phyloP scores from a whole-genome alignment of 2,113 vertebrate genomes.

The Hippopotamus amphibius region DNA sequence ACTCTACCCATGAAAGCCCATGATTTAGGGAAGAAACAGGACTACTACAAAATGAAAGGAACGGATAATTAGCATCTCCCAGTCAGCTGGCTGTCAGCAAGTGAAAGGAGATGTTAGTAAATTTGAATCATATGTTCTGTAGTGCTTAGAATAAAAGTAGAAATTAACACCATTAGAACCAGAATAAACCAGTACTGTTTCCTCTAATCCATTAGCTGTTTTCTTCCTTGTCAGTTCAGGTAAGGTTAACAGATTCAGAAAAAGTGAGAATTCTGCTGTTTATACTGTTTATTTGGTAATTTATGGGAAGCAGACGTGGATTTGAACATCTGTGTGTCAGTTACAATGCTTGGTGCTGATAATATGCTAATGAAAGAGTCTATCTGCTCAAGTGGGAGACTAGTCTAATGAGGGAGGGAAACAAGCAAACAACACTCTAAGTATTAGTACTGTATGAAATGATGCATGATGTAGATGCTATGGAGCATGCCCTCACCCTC shows the following conservation, averaged over 20 bases:
- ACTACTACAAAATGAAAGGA: background rate
- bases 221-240: background rate
- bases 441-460: background rate
- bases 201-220: background rate
- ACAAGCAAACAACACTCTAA: background rate
- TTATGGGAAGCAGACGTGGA: background rate
- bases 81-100: background rate
- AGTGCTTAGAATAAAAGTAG: background rate
- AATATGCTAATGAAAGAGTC: background rate
- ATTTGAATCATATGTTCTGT: background rate
- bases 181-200: background rate
- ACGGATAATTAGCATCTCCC: background rate
- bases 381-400: background rate
- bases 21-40: background rate
- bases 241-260: background rate
- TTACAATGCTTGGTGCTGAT: background rate
- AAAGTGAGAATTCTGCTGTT: background rate
- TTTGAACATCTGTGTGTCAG: background rate
- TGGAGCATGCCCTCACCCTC: too few species aligned
- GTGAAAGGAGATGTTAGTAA: background rate
- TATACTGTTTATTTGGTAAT: background rate
- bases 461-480: background rate
- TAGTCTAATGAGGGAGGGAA: background rate
- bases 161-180: background rate
- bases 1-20: background rate